A percentile compares a stretch with the other conserved stretches of the same genome.
Conservation (phyloP, 2,888 invertebrate species). For the Eugnorisma glareosa region DNA sequence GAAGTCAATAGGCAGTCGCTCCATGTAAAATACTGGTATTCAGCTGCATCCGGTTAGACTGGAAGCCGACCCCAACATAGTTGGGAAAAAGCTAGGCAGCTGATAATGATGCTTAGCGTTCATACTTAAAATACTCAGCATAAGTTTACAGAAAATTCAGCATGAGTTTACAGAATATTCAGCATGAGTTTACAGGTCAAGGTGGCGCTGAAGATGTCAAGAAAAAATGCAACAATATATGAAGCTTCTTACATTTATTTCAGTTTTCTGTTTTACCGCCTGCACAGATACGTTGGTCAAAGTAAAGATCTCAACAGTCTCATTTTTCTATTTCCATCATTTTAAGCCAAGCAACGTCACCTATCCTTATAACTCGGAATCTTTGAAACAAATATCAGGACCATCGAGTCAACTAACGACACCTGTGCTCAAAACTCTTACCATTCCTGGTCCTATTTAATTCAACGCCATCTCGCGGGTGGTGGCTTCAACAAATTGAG, state of each 20-base stretch:
- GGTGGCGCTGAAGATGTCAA: not conserved
- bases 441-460: not conserved
- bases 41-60: too few relatives aligned
- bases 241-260: not conserved
- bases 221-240: not conserved
- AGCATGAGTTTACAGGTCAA: not conserved
- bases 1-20: too few relatives aligned
- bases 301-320: not conserved
- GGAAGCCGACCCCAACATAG: too few relatives aligned
- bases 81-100: too few relatives aligned
- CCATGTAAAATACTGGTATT: too few relatives aligned
- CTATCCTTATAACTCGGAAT: not conserved
- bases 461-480: slow-evolving; percentile 54
- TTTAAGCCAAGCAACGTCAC: not conserved
- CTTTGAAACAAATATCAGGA: not conserved
- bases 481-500: not conserved
- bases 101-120: too few relatives aligned
- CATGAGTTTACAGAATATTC: too few relatives aligned
- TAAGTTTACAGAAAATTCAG: too few relatives aligned
- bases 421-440: slow-evolving; percentile 22
- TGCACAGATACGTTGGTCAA: not conserved
- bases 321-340: not conserved
- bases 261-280: not conserved
- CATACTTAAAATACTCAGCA: too few relatives aligned
- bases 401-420: not conserved